phyloP scores from a whole-genome alignment of 1,140 invertebrate genomes.

The Palaemon carinicauda region DNA sequence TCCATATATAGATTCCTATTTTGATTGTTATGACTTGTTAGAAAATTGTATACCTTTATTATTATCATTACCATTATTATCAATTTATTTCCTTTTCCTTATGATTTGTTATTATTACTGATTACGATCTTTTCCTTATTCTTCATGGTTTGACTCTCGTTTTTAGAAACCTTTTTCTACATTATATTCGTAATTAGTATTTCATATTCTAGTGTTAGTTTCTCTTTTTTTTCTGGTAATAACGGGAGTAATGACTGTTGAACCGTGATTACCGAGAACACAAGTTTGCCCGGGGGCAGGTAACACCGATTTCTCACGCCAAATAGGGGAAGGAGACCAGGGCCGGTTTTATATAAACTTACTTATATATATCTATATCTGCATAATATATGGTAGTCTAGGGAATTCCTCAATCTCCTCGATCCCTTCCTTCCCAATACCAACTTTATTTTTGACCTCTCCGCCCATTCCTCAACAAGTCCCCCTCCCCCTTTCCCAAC shows the following conservation, averaged over 20 bases:
- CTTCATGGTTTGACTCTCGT: not conserved
- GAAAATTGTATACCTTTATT: not conserved
- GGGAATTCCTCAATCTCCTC: too few species aligned
- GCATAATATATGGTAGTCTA: too few species aligned
- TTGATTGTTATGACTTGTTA: constrained; percentile 24
- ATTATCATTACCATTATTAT: constrained; percentile 17
- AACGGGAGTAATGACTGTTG: constrained; percentile 49
- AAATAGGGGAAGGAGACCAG: not conserved
- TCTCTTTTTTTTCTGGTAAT: constrained; percentile 18
- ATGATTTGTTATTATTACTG: constrained; percentile 17
- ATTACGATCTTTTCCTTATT: constrained; percentile 28
- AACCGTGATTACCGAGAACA: constrained; percentile 46
- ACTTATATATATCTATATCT: too few species aligned
- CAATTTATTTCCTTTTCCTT: not conserved
- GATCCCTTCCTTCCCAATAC: too few species aligned
- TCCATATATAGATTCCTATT: not conserved
- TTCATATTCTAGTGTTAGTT: constrained; percentile 53
- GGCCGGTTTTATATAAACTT: not conserved
- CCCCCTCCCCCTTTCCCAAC: too few species aligned
- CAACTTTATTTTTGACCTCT: too few species aligned
- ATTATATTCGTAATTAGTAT: constrained; percentile 48
- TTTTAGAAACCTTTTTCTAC: constrained; percentile 21
- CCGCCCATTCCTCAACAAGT: too few species aligned
- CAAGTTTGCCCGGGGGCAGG: constrained; percentile 50
- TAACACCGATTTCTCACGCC: constrained; percentile 55